Evolutionary conservation across 2,888 invertebrate species (phyloP).

Genomic region (Nephrotoma guestfalica): DNA sequence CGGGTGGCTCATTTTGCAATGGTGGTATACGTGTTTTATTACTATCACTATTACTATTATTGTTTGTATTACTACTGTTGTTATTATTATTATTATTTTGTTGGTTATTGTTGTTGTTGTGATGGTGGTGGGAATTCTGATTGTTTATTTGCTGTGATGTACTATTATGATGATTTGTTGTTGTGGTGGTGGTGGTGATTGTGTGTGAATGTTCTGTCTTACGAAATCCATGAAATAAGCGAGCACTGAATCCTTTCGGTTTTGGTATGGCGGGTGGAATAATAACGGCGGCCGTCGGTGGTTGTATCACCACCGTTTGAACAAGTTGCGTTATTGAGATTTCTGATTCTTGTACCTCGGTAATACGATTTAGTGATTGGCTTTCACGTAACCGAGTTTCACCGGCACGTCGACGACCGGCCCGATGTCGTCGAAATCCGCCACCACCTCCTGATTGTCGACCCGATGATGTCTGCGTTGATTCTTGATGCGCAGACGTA

Average conservation of each 20-base stretch:
- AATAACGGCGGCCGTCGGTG: background rate
- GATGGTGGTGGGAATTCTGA: background rate
- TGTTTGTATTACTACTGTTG: background rate
- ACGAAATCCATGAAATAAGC: constrained; percentile 15
- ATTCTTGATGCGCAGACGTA: constrained; percentile 4
- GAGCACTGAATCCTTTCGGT: constrained; percentile 16
- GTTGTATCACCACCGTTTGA: constrained; percentile 22
- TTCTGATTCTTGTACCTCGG: constrained; percentile 67
- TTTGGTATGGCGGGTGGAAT: constrained; percentile 7
- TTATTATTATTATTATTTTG: background rate
- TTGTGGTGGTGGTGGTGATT: constrained; percentile 12
- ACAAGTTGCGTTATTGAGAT: constrained; percentile 5
- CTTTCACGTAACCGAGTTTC: constrained; percentile 60
- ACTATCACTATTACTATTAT: background rate
- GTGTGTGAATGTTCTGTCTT: background rate
- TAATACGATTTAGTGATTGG: constrained; percentile 71
- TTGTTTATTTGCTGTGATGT: background rate
- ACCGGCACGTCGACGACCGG: constrained; percentile 41
- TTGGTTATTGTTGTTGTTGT: background rate
- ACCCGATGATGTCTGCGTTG: constrained; percentile 10
- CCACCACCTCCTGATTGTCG: constrained; percentile 13
- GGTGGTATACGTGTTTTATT: constrained; percentile 1
- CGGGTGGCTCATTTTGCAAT: constrained; percentile 16
- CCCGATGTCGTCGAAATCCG: constrained; percentile 34
- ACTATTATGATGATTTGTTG: background rate